Conservation (phyloP, 1,140 invertebrate species). For the Arctopsyche grandis region DNA sequence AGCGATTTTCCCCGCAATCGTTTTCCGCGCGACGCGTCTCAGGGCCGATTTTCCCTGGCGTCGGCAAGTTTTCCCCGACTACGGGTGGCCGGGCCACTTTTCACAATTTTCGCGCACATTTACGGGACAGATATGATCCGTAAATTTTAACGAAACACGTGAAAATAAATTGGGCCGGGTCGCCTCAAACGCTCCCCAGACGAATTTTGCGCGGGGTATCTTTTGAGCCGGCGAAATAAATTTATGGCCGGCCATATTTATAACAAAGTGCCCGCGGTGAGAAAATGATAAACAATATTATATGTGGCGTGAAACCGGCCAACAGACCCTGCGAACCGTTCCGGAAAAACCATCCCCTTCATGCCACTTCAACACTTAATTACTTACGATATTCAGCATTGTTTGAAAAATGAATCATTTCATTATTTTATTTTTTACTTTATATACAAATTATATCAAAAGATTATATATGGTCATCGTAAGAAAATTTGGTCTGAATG, state of each 20-base stretch:
- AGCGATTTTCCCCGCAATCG: slow-evolving; percentile 10
- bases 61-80: slow-evolving; percentile 6
- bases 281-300: slow-evolving; percentile 37
- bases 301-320: background rate
- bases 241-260: slow-evolving; percentile 35
- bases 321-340: background rate
- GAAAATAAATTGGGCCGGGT: slow-evolving; percentile 49
- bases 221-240: slow-evolving; percentile 20
- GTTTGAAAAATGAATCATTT: too few relatives aligned
- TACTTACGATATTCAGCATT: too few relatives aligned
- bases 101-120: slow-evolving; percentile 50
- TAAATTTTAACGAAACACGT: slow-evolving; percentile 51
- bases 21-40: slow-evolving; percentile 6
- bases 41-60: background rate
- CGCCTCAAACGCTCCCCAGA: slow-evolving; percentile 29
- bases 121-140: slow-evolving; percentile 51
- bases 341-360: background rate
- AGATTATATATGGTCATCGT: too few relatives aligned
- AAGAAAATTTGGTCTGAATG: too few relatives aligned
- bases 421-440: too few relatives aligned
- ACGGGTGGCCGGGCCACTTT: slow-evolving; percentile 34
- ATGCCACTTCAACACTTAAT: background rate
- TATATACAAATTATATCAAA: too few relatives aligned
- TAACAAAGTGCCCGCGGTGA: slow-evolving; percentile 26
- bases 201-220: slow-evolving; percentile 8